A percentile compares a stretch with the other conserved stretches of the same genome.
These are phyloP conservation scores for Archilochus colubris DNA, from an alignment of 2,113 vertebrate genomes.

Conservation along the genomic window DNA sequence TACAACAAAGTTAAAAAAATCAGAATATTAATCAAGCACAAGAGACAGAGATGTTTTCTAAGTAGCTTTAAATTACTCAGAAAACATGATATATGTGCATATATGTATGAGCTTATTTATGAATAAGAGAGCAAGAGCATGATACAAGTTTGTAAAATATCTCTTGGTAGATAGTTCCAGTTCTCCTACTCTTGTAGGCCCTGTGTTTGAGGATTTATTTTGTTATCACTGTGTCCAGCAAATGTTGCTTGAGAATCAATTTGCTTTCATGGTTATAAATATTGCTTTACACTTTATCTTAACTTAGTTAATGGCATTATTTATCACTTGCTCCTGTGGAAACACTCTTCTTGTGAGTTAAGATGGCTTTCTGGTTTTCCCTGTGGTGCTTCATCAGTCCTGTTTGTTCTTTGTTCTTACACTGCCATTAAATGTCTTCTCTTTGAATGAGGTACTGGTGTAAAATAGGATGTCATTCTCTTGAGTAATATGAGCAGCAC, in stretches of 20 bases:
- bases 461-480: background rate
- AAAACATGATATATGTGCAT: rapidly evolving
- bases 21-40: background rate
- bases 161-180: background rate
- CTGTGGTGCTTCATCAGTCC: background rate
- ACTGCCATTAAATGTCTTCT: background rate
- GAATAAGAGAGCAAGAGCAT: background rate
- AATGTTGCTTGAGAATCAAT: background rate
- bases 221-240: background rate
- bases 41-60: background rate
- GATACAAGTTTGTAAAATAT: background rate
- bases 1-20: background rate
- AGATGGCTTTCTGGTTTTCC: background rate
- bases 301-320: background rate
- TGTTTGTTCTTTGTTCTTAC: background rate
- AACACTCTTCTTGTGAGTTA: background rate
- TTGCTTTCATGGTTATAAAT: background rate
- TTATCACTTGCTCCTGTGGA: background rate
- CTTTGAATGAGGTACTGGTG: background rate
- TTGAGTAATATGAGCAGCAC: background rate
- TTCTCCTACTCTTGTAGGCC: background rate
- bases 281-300: background rate
- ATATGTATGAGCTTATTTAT: background rate
- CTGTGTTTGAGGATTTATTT: background rate
- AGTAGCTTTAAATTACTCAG: background rate